Percentiles rank a stretch among this genome's conserved stretches.
phyloP scores from a whole-genome alignment of 1,140 invertebrate genomes.

The Drosophila ambigua region DNA sequence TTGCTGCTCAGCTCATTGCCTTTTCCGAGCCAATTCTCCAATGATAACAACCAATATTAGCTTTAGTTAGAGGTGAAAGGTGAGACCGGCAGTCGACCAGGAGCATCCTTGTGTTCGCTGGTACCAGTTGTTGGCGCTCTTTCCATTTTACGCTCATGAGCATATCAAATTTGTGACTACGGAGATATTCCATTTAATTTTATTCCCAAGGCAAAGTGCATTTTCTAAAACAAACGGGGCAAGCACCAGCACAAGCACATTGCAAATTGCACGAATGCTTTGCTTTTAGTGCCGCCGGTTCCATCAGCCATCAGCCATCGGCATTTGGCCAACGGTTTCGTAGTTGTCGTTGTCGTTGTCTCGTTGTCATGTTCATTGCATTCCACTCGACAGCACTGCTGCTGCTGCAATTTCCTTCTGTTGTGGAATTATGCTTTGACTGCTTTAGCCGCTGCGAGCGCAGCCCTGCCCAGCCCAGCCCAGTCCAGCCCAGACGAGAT shows the following conservation, averaged over 20 bases:
- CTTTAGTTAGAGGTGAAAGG: no score
- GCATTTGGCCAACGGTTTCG: slow-evolving; percentile 38
- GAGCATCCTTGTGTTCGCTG: no score
- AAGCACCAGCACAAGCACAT: neutral
- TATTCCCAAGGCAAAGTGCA: slow-evolving; percentile 57
- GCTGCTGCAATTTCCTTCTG: slow-evolving; percentile 72
- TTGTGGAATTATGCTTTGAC: slow-evolving; percentile 72
- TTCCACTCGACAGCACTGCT: slow-evolving; percentile 67
- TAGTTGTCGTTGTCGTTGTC: neutral
- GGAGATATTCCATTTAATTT: slow-evolving; percentile 60
- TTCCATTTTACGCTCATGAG: slow-evolving; percentile 44
- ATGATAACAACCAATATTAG: no score
- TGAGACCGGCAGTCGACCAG: no score
- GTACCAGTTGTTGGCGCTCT: neutral
- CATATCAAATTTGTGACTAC: slow-evolving; percentile 31
- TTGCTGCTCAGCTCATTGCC: no score
- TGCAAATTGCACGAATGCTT: slow-evolving; percentile 12
- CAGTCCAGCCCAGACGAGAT: slow-evolving; percentile 25
- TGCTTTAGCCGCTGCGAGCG: slow-evolving; percentile 15
- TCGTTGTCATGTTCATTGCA: slow-evolving; percentile 66
- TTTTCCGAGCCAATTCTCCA: no score
- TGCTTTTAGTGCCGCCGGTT: slow-evolving; percentile 20
- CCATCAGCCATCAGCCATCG: slow-evolving; percentile 31
- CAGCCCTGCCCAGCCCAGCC: slow-evolving; percentile 1
- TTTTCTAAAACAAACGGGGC: slow-evolving; percentile 31